Base-by-base conservation (phyloP, 30 jellyfish, hydroid and myxozoan genomes). In the Pseudorhiza aurosa region DNA sequence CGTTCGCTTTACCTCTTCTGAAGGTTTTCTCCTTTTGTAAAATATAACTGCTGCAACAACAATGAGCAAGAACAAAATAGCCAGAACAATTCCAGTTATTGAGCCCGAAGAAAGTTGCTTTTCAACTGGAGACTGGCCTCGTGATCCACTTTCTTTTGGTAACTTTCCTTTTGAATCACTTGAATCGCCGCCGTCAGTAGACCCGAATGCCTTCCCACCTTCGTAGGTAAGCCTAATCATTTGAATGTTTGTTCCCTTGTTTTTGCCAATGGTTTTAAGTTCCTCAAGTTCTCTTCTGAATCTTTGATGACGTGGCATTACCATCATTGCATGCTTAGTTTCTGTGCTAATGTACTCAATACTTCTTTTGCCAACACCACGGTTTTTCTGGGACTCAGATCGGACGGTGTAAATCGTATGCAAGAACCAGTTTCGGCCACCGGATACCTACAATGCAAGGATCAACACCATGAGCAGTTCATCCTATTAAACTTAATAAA, bases 351-450 rank as follows among this genome's bases (percentile, higher is more conserved):
- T 70, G 21, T 69, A 67, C 1, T 78, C 94, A 43, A 85, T 39
- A 27, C 87, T 70, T 42, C 96, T 39, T 60, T 84, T 68, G 8
- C 95, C 91, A 15, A 77, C 72, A 8, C 96, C 90, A 22, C 97
- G 77, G 64, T 93, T 93, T 60, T 69, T 82, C 74, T 78, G 89
- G 19, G 89, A 70, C 37, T 87, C 81, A 7, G 97, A 74, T 8
- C 95, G 79, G 57, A 93, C 89, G 0, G 97, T 74, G 88, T 93
- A 93, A 25, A 93, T 79, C 3, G 94, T 96, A 58, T 93, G 99
- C 49, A 93, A 60, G 78, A 80, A 93, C 99, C 99, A 93, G 75
- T 72, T 93, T 28, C 95, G 89, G 1, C 96, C 98, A 58, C 90
- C 87, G 36, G 96, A 84, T 28, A 85, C 98, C 98, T 91, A 37